phyloP scores from a whole-genome alignment of 2,888 invertebrate genomes.

The Drosophila nr. medialis region DNA sequence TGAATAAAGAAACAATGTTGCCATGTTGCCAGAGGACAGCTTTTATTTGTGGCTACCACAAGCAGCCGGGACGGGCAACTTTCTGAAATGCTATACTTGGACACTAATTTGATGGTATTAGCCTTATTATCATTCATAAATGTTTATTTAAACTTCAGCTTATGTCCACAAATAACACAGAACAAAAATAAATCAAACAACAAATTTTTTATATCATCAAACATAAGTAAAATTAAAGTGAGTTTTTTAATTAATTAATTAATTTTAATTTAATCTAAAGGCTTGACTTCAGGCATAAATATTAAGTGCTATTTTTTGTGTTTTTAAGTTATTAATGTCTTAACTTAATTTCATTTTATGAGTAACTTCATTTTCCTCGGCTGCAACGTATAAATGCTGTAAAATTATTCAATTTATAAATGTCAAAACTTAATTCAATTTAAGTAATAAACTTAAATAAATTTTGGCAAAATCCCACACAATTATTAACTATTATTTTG shows the following conservation, averaged over 20 bases:
- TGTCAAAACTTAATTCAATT: background rate
- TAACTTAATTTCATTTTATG: background rate
- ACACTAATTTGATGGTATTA: background rate
- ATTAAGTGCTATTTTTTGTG: background rate
- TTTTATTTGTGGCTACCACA: conserved; percentile 6
- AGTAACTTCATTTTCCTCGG: background rate
- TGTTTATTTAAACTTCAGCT: background rate
- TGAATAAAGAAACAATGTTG: conserved; percentile 53
- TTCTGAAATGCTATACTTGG: background rate
- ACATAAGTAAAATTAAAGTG: background rate
- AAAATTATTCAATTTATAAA: background rate
- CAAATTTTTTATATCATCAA: background rate
- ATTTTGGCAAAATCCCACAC: too few species aligned
- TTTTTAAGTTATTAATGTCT: background rate
- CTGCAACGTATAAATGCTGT: too few species aligned
- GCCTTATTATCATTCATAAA: background rate
- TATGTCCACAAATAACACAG: background rate
- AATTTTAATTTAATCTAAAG: background rate
- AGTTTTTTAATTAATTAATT: background rate
- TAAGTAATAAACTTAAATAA: background rate
- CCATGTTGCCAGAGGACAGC: conserved; percentile 39
- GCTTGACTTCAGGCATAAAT: background rate
- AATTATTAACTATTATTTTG: background rate
- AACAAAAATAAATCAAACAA: background rate
- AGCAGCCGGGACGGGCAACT: background rate